Base-by-base conservation (phyloP, 2,888 invertebrate genomes). In the Cephus spinipes region DNA sequence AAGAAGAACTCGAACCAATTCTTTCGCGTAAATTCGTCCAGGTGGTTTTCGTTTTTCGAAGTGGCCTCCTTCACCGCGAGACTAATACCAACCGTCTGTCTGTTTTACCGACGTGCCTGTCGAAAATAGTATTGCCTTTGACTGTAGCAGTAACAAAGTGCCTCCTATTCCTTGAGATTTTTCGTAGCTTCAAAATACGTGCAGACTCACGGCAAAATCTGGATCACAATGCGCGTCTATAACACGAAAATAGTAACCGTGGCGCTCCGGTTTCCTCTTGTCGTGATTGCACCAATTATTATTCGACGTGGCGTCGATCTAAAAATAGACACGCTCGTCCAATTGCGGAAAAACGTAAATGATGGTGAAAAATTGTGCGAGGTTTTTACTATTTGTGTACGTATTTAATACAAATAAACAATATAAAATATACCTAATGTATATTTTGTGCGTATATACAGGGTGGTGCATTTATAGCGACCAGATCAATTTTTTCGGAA, bases 191-290 rank as follows among this genome's bases (percentile, higher is more conserved):
- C 11, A 11, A 71, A 31, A 71, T 71, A 71, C 23, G 30, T 33
- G 71, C 23, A 23, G 55, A 23, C 55, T 23, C 55, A 9, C 2
- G 69, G 77, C 73, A 79, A 81, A 81, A 84, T 83, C 77, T 78
- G 81, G 79, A 81, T 69, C 83, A 83, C 82, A 81, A 84, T 82
- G 80, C 68, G 55, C 34, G 75, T 78, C 79, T 76, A 79, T 40
- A 77, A 74, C 73, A 34, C 82, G 76, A 86, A 86, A 87, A 87
- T 87, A 87, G 85, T 83, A 78, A 75, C 80, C 76, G 23, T 69
- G 69, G 55, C 80, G 83, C 76, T 85, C 83, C 79, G 81, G 80
- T 85, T 87, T 85, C 81, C 35, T 30, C 74, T 12, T 35, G 76
- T 76, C 77, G 34, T 76, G 80, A 85, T 85, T 83, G 83, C 79